Evolutionary conservation across 2,113 vertebrate genomes (phyloP), one percentile per base, ranked within the genome.

Genomic region (Anolis carolinensis): DNA sequence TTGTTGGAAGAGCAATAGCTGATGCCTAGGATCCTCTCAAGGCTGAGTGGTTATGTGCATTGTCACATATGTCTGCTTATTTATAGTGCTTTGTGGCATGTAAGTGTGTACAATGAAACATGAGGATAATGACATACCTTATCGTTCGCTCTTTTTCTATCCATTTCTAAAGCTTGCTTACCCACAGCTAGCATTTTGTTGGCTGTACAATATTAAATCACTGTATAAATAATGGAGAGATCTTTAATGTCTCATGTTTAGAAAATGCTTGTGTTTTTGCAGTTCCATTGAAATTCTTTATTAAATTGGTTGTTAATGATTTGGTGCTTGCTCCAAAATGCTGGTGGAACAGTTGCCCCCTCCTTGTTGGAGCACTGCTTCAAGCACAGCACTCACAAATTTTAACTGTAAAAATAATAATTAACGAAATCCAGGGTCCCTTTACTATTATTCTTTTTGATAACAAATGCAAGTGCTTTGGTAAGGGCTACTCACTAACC

Each of bases 61-160:
- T 39, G 48, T n/a, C n/a, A 21, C 63, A 75, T 68, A 75, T 50
- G 80, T 74, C 71, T 89, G 20, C 73, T 72, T 81, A 75, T 85
- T 76, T 84, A 62, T 34, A 81, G 48, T 7, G 11, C 70, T 34
- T 55, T 62, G 10, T 18, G 67, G 39, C 75, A 52, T 34, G 71
- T 68, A 52, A 65, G 59, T 39, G 36, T 81, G 79, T 52, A 52
- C 71, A 81, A 30, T 79, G 48, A 71, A 39, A 50, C 30, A 16
- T 52, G 75, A 75, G n/a, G 79, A 74, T 65, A 52, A 74, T 30
- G 65, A 18, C 32, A n/a, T 20, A 30, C 39, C 32, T 74, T 74
- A n/a, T 74, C 73, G 79, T 67, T 21, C 63, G 39, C 48, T 25
- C 21, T 55, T 20, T 13, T 16, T 36, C 39, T 10, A 8, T 39